These are phyloP conservation scores for Drosophila jambulina DNA, from an alignment of 1,140 invertebrate species.

Conservation along the genomic window DNA sequence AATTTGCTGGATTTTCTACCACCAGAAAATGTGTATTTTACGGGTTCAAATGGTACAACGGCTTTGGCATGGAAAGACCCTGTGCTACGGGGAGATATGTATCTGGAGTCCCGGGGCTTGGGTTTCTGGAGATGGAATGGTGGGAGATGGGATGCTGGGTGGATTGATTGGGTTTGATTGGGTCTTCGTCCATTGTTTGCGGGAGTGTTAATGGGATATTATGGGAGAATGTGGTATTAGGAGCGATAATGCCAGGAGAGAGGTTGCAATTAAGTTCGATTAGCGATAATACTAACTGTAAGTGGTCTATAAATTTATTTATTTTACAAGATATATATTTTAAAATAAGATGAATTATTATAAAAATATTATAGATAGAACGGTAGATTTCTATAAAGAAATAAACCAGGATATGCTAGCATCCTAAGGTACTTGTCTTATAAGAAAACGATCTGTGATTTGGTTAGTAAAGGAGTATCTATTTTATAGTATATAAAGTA, in stretches of 20 bases:
- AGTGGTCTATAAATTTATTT: no score
- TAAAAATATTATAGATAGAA: background rate
- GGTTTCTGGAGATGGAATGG: conserved; percentile 11
- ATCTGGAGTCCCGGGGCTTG: background rate
- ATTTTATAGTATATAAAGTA: no score
- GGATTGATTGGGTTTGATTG: conserved; percentile 40
- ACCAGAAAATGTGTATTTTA: conserved; percentile 83
- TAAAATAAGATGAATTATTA: no score
- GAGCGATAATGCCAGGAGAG: conserved; percentile 7
- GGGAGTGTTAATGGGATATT: conserved; percentile 32
- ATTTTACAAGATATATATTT: background rate
- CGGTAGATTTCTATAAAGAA: no score
- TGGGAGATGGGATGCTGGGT: conserved; percentile 5
- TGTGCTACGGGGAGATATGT: background rate
- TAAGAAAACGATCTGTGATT: no score
- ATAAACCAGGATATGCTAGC: no score
- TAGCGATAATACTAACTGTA: background rate
- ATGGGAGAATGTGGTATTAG: background rate
- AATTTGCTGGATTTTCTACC: conserved; percentile 84
- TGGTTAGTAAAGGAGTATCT: no score
- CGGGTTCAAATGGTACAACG: conserved; percentile 63
- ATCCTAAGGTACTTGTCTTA: no score
- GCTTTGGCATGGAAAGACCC: conserved; percentile 32
- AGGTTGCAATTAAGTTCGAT: conserved; percentile 4
- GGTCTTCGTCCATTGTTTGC: conserved; percentile 10